phyloP scores from a whole-genome alignment of 2,888 invertebrate species.

The Temnothorax rugatulus region DNA sequence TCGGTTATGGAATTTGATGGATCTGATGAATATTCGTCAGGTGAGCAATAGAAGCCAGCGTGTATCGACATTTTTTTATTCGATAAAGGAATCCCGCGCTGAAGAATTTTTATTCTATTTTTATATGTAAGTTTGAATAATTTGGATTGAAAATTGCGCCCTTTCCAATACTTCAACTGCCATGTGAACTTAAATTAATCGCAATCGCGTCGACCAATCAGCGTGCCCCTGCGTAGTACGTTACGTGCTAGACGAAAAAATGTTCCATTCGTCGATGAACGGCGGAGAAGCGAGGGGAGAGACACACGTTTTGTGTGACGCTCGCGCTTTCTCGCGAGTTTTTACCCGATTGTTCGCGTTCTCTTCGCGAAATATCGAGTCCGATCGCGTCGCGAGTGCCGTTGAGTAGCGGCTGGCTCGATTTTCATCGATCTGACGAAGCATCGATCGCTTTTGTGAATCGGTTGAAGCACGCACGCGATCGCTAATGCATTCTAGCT shows the following conservation, averaged over 20 bases:
- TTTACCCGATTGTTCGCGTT: neutral
- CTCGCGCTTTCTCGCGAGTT: neutral
- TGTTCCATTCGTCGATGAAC: neutral
- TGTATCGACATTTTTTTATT: neutral
- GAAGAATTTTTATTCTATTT: neutral
- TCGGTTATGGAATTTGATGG: neutral
- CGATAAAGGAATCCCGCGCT: neutral
- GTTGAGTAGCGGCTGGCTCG: neutral
- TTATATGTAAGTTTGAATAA: neutral
- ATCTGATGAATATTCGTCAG: neutral
- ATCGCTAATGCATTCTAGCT: neutral
- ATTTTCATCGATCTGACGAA: neutral
- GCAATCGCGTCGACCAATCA: conserved; percentile 1
- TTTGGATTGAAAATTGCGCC: conserved; percentile 5
- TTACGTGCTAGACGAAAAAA: neutral
- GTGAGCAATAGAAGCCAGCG: neutral
- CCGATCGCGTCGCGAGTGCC: neutral
- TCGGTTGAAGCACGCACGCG: neutral
- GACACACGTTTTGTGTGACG: neutral
- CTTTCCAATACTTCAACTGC: neutral
- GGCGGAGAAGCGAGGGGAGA: neutral
- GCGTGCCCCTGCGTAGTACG: too few species aligned
- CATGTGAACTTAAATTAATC: neutral
- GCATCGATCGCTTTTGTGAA: neutral
- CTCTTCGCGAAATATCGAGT: neutral